Conservation (phyloP, 2,888 invertebrate genomes). For the Melanophora roralis region DNA sequence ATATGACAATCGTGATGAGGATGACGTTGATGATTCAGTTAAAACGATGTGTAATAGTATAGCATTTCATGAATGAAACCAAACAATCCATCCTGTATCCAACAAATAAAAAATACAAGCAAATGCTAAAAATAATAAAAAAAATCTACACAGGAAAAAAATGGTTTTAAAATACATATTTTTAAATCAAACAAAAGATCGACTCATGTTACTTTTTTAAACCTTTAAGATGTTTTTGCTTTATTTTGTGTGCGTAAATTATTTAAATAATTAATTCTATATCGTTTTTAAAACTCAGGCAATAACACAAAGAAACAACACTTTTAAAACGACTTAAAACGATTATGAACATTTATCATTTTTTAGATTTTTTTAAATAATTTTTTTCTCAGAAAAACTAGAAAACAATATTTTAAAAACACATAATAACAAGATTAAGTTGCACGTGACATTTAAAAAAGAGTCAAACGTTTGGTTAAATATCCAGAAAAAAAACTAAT, state of each 20-base stretch:
- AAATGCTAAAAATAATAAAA: not conserved
- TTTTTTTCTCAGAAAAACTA: not conserved
- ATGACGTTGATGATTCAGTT: constrained; percentile 60
- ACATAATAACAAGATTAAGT: constrained; percentile 23
- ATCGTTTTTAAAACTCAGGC: constrained; percentile 19
- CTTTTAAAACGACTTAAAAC: constrained; percentile 3
- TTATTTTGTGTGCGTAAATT: constrained; percentile 12
- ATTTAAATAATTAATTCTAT: constrained; percentile 16
- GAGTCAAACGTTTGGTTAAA: constrained; percentile 3
- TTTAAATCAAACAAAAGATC: constrained; percentile 1
- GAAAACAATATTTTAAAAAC: not conserved
- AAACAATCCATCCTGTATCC: constrained; percentile 32
- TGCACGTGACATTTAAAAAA: constrained; percentile 48
- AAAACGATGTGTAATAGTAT: constrained; percentile 52
- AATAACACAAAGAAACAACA: not conserved
- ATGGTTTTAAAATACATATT: constrained; percentile 43
- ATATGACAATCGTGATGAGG: constrained; percentile 56
- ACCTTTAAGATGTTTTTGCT: constrained; percentile 24
- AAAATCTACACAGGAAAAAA: not conserved
- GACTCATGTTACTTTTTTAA: constrained; percentile 42
- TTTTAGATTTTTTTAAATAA: not conserved
- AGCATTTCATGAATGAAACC: constrained; percentile 60
- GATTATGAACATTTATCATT: constrained; percentile 46
- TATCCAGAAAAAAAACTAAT: not conserved
- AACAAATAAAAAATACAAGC: not conserved